A percentile compares a stretch with the other conserved stretches of the same genome.
Conservation (phyloP, 2,888 invertebrate species). For the Sussaba pulchella region DNA sequence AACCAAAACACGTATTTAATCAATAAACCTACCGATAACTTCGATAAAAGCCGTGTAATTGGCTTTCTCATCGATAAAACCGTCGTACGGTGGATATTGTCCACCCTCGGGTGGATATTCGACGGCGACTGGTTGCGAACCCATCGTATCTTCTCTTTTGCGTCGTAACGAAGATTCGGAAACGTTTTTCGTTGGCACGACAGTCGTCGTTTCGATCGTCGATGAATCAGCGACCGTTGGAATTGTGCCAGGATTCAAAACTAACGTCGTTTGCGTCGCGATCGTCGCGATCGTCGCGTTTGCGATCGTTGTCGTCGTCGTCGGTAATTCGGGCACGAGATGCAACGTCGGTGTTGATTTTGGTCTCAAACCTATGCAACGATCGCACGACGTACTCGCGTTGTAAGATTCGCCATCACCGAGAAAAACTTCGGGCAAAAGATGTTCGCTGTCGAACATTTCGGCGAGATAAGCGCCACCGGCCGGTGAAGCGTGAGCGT, state of each 20-base stretch:
- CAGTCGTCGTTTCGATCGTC: constrained; percentile 63
- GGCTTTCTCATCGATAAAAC: constrained; percentile 90
- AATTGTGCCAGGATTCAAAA: constrained; percentile 48
- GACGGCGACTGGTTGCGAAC: constrained; percentile 46
- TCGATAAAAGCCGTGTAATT: constrained; percentile 95
- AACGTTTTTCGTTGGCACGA: constrained; percentile 55
- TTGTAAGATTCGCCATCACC: constrained; percentile 87
- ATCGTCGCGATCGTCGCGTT: constrained; percentile 63
- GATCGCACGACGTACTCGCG: constrained; percentile 83
- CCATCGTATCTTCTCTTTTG: constrained; percentile 73
- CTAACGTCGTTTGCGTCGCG: constrained; percentile 61
- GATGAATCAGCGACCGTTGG: constrained; percentile 55
- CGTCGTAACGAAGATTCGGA: constrained; percentile 65
- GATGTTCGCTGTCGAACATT: constrained; percentile 90
- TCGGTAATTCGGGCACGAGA: constrained; percentile 77
- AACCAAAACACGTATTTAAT: too few relatives aligned
- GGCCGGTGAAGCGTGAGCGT: constrained; percentile 89
- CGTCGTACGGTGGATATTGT: constrained; percentile 87
- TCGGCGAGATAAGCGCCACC: constrained; percentile 94
- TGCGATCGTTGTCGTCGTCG: constrained; percentile 42
- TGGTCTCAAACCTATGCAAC: constrained; percentile 85
- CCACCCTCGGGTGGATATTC: constrained; percentile 74
- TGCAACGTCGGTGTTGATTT: constrained; percentile 77
- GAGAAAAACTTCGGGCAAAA: constrained; percentile 89
- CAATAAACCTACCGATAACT: constrained; percentile 89